These are phyloP conservation scores for Hermaeophaga mercurialis DNA, from an alignment of 2,888 invertebrate genomes.

Conservation along the genomic window DNA sequence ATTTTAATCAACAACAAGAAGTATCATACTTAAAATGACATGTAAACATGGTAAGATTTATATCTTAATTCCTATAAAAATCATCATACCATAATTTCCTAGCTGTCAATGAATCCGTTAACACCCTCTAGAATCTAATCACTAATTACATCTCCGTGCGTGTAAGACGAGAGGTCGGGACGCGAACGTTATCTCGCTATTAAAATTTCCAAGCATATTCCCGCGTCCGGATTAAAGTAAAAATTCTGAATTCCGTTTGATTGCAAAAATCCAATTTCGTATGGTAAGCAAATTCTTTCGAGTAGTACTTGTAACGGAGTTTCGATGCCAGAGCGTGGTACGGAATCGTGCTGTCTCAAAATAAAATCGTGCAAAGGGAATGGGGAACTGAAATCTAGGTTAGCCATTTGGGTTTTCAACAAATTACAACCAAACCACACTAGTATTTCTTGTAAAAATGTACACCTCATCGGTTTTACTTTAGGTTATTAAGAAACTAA, in stretches of 20 bases:
- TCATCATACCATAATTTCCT: too few relatives aligned
- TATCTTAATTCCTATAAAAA: too few relatives aligned
- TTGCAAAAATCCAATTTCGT: constrained; percentile 15
- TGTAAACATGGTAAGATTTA: too few relatives aligned
- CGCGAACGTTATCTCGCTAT: not conserved
- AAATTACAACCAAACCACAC: too few relatives aligned
- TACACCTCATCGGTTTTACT: too few relatives aligned
- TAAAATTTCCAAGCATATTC: constrained; percentile 10
- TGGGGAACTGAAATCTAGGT: not conserved
- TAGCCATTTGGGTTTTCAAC: not conserved
- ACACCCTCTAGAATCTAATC: constrained; percentile 4
- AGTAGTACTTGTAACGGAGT: constrained; percentile 3
- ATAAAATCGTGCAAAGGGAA: constrained; percentile 9
- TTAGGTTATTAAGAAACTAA: too few relatives aligned
- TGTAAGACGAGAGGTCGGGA: constrained; percentile 10
- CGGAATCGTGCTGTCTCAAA: not conserved
- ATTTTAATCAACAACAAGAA: too few relatives aligned
- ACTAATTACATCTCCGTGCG: constrained; percentile 6
- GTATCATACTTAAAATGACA: too few relatives aligned
- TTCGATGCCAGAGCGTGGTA: not conserved
- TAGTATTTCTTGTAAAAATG: too few relatives aligned
- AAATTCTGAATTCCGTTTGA: constrained; percentile 14
- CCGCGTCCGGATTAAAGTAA: constrained; percentile 4
- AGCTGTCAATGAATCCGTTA: too few relatives aligned
- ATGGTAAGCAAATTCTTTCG: constrained; percentile 11